Percentiles rank a stretch among this genome's conserved stretches.
Conservation (phyloP, 2,113 vertebrate genomes). For the Xenotilapia longispinis region DNA sequence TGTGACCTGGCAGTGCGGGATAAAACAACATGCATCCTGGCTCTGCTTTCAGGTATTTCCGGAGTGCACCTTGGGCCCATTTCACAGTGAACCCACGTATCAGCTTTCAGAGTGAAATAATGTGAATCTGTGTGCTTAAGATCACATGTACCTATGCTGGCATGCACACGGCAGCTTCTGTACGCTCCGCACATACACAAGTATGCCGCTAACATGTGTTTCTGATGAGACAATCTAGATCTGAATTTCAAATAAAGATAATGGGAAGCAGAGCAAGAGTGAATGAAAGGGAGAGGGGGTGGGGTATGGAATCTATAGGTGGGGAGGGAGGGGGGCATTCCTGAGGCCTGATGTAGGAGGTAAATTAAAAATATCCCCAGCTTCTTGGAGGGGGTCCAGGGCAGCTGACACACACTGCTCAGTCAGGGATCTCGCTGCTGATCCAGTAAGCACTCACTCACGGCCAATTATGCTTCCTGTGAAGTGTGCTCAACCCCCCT, state of each 20-base stretch:
- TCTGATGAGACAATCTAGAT: slow-evolving; percentile 70
- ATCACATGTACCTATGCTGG: neutral
- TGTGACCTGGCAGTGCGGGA: slow-evolving; percentile 34
- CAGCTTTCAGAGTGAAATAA: slow-evolving; percentile 44
- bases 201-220: slow-evolving; percentile 59
- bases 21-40: slow-evolving; percentile 53
- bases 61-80: slow-evolving; percentile 58
- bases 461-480: slow-evolving; percentile 60
- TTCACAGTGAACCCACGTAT: slow-evolving; percentile 55
- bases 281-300: slow-evolving; percentile 48
- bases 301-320: slow-evolving; percentile 45
- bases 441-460: slow-evolving; percentile 64
- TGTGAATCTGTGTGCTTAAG: slow-evolving; percentile 46
- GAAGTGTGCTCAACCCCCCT: slow-evolving; percentile 41
- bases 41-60: slow-evolving; percentile 59
- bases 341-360: slow-evolving; percentile 61
- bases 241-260: slow-evolving; percentile 73
- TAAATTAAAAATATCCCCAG: slow-evolving; percentile 68
- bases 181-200: neutral
- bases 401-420: slow-evolving; percentile 50
- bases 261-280: slow-evolving; percentile 62
- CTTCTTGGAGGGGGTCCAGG: slow-evolving; percentile 60
- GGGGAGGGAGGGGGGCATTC: slow-evolving; percentile 36
- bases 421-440: slow-evolving; percentile 56
- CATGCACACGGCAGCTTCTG: neutral